Evolutionary conservation across 2,888 invertebrate genomes (phyloP).

Genomic region (Athalia cordata): DNA sequence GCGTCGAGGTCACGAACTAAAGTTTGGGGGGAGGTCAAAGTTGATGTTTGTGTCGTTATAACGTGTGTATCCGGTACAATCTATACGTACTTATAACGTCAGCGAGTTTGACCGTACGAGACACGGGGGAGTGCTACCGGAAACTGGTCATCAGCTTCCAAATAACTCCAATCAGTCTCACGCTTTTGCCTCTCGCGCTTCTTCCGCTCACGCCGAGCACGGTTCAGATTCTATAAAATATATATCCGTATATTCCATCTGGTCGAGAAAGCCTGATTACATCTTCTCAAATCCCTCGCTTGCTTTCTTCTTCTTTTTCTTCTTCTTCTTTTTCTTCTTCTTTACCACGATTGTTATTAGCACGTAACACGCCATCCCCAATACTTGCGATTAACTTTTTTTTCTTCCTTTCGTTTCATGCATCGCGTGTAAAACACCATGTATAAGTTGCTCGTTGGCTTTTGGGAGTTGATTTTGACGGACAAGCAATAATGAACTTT

Average conservation of each 20-base stretch:
- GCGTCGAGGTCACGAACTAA: background rate
- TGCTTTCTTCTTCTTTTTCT: too few species aligned
- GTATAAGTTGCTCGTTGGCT: too few species aligned
- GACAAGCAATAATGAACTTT: too few species aligned
- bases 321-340: background rate
- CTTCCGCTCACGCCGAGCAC: background rate
- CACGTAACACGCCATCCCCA: slow-evolving; percentile 1
- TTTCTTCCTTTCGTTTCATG: background rate
- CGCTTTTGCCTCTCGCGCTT: slow-evolving; percentile 25
- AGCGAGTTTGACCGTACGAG: slow-evolving; percentile 29
- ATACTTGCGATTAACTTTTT: slow-evolving; percentile 7
- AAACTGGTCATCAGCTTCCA: slow-evolving; percentile 38
- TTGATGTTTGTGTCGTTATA: slow-evolving; percentile 23
- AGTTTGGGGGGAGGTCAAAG: background rate
- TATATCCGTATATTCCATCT: slow-evolving; percentile 17
- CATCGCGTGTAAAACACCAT: too few species aligned
- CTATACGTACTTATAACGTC: slow-evolving; percentile 10
- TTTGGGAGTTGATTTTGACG: too few species aligned
- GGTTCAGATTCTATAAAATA: too few species aligned
- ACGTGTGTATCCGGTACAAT: slow-evolving; percentile 32
- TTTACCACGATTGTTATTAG: slow-evolving; percentile 29
- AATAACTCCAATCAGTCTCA: slow-evolving; percentile 40
- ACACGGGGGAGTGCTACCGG: slow-evolving; percentile 41
- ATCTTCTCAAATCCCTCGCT: background rate
- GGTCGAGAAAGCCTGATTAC: slow-evolving; percentile 14